phyloP scores from a whole-genome alignment of 2,113 vertebrate species.

The Meles meles region DNA sequence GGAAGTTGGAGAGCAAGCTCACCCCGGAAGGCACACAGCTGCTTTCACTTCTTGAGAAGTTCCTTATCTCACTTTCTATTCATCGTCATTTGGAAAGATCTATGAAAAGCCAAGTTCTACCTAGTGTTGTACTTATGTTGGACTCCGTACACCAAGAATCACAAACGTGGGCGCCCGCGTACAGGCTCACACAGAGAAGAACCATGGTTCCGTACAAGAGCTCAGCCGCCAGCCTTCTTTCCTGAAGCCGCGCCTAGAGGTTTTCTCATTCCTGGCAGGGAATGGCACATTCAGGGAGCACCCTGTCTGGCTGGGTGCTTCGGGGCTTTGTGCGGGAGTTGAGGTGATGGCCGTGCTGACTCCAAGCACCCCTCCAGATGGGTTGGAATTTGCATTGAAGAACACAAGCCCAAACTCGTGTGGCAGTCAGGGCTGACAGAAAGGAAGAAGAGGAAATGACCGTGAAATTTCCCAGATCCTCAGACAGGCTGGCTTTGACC shows the following conservation, averaged over 20 bases:
- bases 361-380: background rate
- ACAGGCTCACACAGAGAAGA: background rate
- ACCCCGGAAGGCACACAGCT: background rate
- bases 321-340: background rate
- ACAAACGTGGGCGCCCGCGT: accelerated
- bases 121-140: background rate
- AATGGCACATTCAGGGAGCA: background rate
- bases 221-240: background rate
- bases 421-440: background rate
- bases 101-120: background rate
- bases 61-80: background rate
- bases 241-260: background rate
- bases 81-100: background rate
- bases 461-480: background rate
- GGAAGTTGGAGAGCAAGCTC: background rate
- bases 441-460: background rate
- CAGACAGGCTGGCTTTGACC: background rate
- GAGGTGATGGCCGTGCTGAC: background rate
- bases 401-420: background rate
- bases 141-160: background rate
- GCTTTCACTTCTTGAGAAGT: background rate
- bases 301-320: background rate
- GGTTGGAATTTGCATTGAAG: background rate
- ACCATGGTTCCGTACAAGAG: background rate
- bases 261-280: background rate